Percentiles rank a stretch among this genome's conserved stretches.
Conservation (phyloP, 2,113 vertebrate species). For the Chloroceryle aenea region DNA sequence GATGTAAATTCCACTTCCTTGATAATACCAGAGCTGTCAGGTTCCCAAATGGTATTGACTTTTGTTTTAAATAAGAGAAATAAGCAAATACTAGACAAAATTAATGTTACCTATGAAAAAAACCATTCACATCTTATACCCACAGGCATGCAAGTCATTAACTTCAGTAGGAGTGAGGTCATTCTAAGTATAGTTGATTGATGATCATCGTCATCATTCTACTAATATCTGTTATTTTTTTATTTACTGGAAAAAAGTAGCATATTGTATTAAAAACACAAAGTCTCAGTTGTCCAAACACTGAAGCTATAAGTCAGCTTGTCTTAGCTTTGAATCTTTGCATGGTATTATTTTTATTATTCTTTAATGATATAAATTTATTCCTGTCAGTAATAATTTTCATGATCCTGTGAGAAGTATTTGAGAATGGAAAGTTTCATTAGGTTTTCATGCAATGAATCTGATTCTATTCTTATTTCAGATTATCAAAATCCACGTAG, state of each 20-base stretch:
- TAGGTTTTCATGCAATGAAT: not conserved
- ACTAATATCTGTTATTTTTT: not conserved
- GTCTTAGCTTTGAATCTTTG: not conserved
- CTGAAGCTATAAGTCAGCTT: not conserved
- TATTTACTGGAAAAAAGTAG: not conserved
- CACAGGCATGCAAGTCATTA: not conserved
- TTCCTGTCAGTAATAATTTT: not conserved
- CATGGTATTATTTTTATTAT: not conserved
- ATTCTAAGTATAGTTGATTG: not conserved
- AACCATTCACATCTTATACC: not conserved
- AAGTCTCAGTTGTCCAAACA: not conserved
- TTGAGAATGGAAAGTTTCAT: not conserved
- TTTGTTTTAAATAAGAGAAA: not conserved
- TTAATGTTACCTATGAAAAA: not conserved
- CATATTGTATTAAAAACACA: not conserved
- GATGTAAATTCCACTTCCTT: not conserved
- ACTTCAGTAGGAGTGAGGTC: not conserved
- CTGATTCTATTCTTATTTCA: not conserved
- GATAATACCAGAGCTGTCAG: not conserved
- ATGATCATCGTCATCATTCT: not conserved
- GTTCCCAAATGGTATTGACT: not conserved
- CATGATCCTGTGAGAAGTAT: not conserved
- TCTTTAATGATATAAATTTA: not conserved
- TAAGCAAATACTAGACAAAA: not conserved
- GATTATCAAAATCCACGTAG: not conserved